phyloP scores from a whole-genome alignment of 1,140 invertebrate species.

The Paracyclopina nana region DNA sequence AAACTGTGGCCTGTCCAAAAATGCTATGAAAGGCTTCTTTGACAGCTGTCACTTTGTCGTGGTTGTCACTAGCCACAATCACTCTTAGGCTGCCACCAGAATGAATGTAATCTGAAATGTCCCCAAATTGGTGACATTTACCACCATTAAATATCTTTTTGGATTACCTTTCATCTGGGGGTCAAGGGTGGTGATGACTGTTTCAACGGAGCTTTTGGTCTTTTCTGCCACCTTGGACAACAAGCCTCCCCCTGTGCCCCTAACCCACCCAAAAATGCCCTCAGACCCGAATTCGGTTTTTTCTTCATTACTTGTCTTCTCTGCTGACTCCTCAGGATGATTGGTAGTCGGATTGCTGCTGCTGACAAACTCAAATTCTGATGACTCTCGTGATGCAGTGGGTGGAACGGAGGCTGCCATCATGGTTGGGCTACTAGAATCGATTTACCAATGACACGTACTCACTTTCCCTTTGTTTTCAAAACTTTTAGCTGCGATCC shows the following conservation, averaged over 20 bases:
- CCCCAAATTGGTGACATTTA: neutral
- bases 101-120: neutral
- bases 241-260: neutral
- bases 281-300: too few species aligned
- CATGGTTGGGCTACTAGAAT: too few species aligned
- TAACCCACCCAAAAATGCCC: neutral
- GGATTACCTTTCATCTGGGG: neutral
- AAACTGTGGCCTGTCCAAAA: neutral
- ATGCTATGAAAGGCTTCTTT: neutral
- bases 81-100: neutral
- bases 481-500: too few species aligned
- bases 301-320: too few species aligned
- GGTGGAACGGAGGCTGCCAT: too few species aligned
- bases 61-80: neutral
- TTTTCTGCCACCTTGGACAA: neutral
- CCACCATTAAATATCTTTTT: neutral
- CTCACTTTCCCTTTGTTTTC: too few species aligned
- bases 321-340: too few species aligned
- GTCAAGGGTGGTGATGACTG: neutral
- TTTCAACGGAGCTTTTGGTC: neutral
- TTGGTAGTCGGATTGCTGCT: too few species aligned
- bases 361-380: too few species aligned
- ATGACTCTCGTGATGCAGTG: too few species aligned
- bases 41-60: neutral
- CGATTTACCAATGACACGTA: too few species aligned